These are phyloP conservation scores for Andrena flavipes DNA, from an alignment of 2,888 invertebrate species.

Conservation along the genomic window DNA sequence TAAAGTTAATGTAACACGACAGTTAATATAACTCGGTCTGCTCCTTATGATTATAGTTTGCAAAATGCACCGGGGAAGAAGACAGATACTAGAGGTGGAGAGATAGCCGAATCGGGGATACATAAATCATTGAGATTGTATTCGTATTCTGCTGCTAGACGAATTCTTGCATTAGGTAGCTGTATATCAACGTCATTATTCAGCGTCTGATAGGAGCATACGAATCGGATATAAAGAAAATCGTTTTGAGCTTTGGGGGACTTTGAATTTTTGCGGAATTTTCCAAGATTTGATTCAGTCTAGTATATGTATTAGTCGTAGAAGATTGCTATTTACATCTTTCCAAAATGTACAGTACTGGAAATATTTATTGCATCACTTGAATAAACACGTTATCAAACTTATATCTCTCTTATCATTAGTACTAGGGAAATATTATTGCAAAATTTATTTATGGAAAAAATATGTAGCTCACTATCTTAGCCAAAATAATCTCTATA, in stretches of 20 bases:
- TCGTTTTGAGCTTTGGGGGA: not conserved
- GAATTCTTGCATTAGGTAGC: constrained; percentile 28
- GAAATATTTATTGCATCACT: too few species aligned
- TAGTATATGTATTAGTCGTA: too few species aligned
- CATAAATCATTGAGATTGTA: constrained; percentile 68
- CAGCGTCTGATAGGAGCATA: not conserved
- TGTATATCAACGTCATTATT: constrained; percentile 26
- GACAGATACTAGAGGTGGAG: constrained; percentile 14
- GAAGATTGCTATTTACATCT: too few species aligned
- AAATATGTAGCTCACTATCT: too few species aligned
- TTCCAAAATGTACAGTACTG: too few species aligned
- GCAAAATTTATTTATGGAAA: too few species aligned
- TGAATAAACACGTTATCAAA: too few species aligned
- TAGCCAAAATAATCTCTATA: too few species aligned
- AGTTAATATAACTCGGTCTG: constrained; percentile 62
- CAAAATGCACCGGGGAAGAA: constrained; percentile 37
- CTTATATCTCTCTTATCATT: too few species aligned
- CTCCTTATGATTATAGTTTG: constrained; percentile 55
- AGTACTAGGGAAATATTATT: too few species aligned
- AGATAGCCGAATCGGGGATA: constrained; percentile 55
- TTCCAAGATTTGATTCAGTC: too few species aligned
- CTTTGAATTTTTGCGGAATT: too few species aligned
- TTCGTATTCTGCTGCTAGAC: constrained; percentile 37
- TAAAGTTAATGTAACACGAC: constrained; percentile 58
- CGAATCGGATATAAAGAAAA: not conserved